Evolutionary conservation across 1,140 invertebrate species (phyloP).

Genomic region (Drosophila teissieri): DNA sequence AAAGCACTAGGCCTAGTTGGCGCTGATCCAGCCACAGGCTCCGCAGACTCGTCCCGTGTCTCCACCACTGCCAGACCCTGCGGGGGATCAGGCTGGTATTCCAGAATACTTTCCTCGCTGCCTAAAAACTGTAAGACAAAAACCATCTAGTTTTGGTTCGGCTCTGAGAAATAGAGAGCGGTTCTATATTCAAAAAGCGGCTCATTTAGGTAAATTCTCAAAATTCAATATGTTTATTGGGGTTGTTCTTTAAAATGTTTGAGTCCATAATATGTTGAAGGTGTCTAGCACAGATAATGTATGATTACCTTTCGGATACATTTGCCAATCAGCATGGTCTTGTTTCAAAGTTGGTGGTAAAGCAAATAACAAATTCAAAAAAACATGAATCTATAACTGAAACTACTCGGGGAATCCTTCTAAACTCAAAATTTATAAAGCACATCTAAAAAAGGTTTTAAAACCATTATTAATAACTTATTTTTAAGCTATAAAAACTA

Average conservation of each 20-base stretch:
- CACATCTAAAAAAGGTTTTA: neutral
- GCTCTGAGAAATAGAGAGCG: conserved; percentile 3
- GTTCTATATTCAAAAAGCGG: conserved; percentile 41
- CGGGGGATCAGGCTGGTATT: conserved; percentile 70
- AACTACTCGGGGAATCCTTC: neutral
- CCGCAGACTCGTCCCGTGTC: neutral
- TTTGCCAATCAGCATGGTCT: conserved; percentile 22
- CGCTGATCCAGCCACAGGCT: neutral
- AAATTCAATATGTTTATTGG: conserved; percentile 60
- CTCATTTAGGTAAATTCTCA: conserved; percentile 26
- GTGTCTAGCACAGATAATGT: conserved; percentile 51
- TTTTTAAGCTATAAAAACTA: neutral
- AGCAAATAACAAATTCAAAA: neutral
- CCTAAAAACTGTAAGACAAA: conserved; percentile 87
- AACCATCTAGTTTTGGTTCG: conserved; percentile 10
- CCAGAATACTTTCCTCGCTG: conserved; percentile 89
- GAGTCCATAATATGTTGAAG: conserved; percentile 62
- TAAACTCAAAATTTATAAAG: too few species aligned
- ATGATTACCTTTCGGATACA: conserved; percentile 10
- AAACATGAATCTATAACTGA: neutral
- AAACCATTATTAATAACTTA: neutral
- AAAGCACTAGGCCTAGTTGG: conserved; percentile 37
- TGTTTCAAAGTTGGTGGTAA: conserved; percentile 10
- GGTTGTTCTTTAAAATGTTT: conserved; percentile 64
- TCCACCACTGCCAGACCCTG: conserved; percentile 1